phyloP scores from a whole-genome alignment of 1,140 invertebrate species.

The Drosophila parabipectinata region DNA sequence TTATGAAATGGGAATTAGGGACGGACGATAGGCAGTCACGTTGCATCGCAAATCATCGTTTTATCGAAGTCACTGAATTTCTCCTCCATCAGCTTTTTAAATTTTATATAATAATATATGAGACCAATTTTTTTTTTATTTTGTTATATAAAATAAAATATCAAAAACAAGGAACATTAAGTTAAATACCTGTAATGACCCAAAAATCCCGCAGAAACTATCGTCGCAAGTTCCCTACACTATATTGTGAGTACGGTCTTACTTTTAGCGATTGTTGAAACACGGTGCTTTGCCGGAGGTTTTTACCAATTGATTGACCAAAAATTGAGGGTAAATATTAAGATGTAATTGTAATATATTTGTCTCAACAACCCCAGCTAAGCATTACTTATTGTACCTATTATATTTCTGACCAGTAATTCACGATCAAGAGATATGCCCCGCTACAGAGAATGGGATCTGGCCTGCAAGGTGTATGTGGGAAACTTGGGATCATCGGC shows the following conservation, averaged over 20 bases:
- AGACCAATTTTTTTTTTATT: too few species aligned
- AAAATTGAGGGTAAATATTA: neutral
- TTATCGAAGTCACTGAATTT: neutral
- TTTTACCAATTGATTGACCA: neutral
- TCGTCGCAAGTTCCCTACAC: neutral
- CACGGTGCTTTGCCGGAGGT: neutral
- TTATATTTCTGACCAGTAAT: neutral
- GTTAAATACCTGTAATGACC: neutral
- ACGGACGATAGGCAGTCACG: neutral
- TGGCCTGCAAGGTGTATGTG: slow-evolving; percentile 99
- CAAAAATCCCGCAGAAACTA: neutral
- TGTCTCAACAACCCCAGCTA: neutral
- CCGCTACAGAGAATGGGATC: slow-evolving; percentile 94
- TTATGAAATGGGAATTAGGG: slow-evolving; percentile 35
- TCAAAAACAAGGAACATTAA: neutral
- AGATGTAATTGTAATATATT: neutral
- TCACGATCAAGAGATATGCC: slow-evolving; percentile 85
- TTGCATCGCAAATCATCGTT: neutral
- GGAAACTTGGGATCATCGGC: slow-evolving; percentile 97
- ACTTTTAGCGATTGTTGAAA: slow-evolving; percentile 7
- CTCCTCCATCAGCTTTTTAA: too few species aligned
- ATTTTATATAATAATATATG: too few species aligned
- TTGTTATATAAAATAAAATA: neutral
- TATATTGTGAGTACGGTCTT: neutral
- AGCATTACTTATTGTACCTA: too few species aligned